Conservation (phyloP, 2,113 vertebrate species). For the Engystomops pustulosus region DNA sequence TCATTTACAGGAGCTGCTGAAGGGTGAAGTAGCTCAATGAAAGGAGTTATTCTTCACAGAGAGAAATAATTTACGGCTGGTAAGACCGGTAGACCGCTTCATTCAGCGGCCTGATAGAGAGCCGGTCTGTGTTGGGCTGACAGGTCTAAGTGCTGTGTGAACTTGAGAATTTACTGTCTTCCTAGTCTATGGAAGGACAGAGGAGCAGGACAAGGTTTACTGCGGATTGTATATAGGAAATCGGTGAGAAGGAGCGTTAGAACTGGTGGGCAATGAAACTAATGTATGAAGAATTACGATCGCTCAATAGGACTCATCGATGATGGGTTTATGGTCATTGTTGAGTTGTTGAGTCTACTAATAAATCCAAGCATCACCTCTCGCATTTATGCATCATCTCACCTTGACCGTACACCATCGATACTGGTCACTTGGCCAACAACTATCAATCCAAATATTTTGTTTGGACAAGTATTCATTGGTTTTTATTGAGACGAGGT, state of each 20-base stretch:
- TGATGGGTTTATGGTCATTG: not conserved
- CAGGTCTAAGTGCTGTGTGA: constrained; percentile 48
- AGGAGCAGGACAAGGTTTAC: not conserved
- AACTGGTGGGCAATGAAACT: not conserved
- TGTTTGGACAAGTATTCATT: too few relatives aligned
- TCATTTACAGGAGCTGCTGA: constrained; percentile 38
- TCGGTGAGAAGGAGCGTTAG: not conserved
- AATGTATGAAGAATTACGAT: not conserved
- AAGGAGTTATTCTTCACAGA: constrained; percentile 48
- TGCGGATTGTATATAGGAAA: not conserved
- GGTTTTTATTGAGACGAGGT: too few relatives aligned
- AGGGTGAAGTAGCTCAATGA: constrained; percentile 36
- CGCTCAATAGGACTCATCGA: not conserved
- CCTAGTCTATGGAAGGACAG: not conserved
- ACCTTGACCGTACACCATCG: too few relatives aligned
- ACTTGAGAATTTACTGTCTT: constrained; percentile 53
- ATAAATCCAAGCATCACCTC: too few relatives aligned
- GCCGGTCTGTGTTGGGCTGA: constrained; percentile 47
- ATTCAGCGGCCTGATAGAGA: constrained; percentile 51
- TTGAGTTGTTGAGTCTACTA: not conserved
- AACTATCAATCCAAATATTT: too few relatives aligned
- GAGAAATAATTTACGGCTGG: constrained; percentile 40
- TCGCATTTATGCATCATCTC: too few relatives aligned
- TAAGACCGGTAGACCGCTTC: constrained; percentile 8
- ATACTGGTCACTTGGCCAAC: too few relatives aligned